These are phyloP conservation scores for Propithecus perrieri DNA, from an alignment of 2,797 vertebrate genomes.

Conservation along the genomic window DNA sequence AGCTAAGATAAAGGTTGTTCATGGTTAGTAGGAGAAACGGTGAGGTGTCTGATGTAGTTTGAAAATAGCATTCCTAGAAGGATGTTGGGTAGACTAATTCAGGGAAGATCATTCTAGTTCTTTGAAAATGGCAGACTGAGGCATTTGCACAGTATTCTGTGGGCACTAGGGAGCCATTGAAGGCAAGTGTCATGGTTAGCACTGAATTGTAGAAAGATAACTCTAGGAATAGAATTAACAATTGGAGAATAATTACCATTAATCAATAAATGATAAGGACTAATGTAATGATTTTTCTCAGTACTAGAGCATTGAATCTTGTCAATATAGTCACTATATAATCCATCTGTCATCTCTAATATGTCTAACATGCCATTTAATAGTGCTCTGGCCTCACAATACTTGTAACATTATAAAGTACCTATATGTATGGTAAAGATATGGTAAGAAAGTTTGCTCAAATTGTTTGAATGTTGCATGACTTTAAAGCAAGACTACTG, in stretches of 20 bases:
- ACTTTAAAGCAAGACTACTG: conserved; percentile 9
- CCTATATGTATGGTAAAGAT: background rate
- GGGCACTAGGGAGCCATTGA: too few relatives aligned
- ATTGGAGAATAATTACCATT: background rate
- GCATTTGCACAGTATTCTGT: background rate
- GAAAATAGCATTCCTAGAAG: background rate
- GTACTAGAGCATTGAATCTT: background rate
- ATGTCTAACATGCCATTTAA: background rate
- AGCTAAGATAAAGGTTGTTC: background rate
- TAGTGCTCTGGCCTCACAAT: background rate
- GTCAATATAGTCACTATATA: background rate
- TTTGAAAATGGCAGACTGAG: background rate
- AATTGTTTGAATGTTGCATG: background rate
- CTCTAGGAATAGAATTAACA: background rate
- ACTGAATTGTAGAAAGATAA: background rate
- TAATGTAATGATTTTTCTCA: background rate
- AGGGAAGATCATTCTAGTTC: background rate
- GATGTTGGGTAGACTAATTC: background rate
- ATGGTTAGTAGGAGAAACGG: background rate
- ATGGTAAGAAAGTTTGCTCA: background rate
- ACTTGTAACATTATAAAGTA: background rate
- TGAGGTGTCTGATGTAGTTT: background rate
- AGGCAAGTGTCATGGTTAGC: background rate
- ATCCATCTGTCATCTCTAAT: background rate
- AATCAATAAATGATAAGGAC: background rate